Evolutionary conservation across 2,113 vertebrate species (phyloP).

Genomic region (Ciconia boyciana): DNA sequence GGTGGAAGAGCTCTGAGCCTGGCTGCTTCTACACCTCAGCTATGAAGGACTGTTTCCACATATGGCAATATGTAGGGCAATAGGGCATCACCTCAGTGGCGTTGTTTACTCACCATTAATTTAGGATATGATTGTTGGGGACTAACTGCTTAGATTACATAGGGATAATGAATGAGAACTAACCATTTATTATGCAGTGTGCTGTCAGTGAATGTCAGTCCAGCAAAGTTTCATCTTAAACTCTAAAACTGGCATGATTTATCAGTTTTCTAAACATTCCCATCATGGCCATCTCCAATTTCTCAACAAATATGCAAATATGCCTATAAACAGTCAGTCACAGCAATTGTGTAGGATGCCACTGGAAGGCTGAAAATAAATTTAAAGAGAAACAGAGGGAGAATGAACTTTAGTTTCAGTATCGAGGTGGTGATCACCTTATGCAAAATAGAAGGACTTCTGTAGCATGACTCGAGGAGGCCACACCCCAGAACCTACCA

Average conservation of each 20-base stretch:
- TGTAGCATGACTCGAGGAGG: not conserved
- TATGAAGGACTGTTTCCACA: not conserved
- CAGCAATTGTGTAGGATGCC: not conserved
- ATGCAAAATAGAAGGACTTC: not conserved
- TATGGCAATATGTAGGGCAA: not conserved
- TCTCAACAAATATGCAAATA: not conserved
- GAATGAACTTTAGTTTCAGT: not conserved
- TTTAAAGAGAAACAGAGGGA: not conserved
- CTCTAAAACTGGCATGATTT: not conserved
- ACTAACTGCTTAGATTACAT: not conserved
- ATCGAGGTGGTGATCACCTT: not conserved
- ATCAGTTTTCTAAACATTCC: not conserved
- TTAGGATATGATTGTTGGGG: not conserved
- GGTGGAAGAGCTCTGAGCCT: not conserved
- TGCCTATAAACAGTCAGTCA: not conserved
- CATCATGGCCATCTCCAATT: not conserved
- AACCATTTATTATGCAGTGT: not conserved
- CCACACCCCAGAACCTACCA: not conserved
- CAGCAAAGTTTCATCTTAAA: not conserved
- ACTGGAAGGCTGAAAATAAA: no score
- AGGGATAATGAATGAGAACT: not conserved
- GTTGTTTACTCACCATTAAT: not conserved
- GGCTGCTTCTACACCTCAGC: not conserved
- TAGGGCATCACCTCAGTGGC: not conserved
- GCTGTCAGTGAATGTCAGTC: not conserved